Conservation (phyloP, 2,113 vertebrate genomes). For the Pedionomus torquatus region DNA sequence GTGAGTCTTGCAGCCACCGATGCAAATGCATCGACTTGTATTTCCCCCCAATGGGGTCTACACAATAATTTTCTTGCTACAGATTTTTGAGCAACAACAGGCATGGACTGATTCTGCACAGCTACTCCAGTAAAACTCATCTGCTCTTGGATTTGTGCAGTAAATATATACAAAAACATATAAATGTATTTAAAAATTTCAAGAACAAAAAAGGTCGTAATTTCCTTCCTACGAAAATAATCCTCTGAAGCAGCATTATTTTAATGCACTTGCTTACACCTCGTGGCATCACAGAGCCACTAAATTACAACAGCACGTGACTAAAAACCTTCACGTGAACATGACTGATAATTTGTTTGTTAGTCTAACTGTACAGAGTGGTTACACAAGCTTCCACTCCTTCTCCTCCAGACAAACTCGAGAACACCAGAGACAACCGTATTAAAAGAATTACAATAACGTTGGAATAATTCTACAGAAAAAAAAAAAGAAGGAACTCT, state of each 20-base stretch:
- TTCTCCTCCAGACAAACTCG: not conserved
- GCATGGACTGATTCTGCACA: not conserved
- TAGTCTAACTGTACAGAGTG: not conserved
- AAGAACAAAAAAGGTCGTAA: fast-evolving
- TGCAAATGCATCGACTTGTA: not conserved
- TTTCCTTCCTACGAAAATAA: not conserved
- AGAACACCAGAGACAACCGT: not conserved
- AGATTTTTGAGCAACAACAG: not conserved
- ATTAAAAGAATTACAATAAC: not conserved
- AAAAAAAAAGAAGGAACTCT: not conserved
- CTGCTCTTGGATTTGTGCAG: not conserved
- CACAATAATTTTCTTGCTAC: not conserved
- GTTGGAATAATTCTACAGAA: not conserved
- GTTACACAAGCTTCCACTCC: not conserved
- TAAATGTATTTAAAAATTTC: not conserved
- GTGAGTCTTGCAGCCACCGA: not conserved
- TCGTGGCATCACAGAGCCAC: not conserved
- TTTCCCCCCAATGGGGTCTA: not conserved
- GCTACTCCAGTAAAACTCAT: not conserved
- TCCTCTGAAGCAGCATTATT: not conserved
- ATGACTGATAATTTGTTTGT: not conserved
- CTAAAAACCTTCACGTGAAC: not conserved
- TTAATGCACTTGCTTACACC: not conserved
- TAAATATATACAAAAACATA: not conserved
- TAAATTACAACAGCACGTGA: not conserved